A percentile compares a stretch with the other conserved stretches of the same genome.
phyloP scores from a whole-genome alignment of 2,113 vertebrate genomes.

The Myiozetetes cayanensis region DNA sequence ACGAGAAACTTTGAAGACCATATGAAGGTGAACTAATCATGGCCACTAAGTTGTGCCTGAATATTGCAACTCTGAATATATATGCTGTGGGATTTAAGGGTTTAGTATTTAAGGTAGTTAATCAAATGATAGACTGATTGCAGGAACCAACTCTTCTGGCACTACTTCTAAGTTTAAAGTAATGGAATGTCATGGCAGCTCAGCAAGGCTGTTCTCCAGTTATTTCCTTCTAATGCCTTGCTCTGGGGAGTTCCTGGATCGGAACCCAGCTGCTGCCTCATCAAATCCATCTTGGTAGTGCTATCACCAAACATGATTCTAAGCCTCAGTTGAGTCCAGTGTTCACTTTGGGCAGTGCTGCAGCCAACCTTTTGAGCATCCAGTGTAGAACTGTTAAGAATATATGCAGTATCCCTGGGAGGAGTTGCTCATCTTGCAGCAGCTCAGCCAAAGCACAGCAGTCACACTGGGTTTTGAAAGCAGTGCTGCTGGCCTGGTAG shows the following conservation, averaged over 20 bases:
- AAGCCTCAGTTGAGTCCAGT: accelerated
- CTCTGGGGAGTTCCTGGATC: neutral
- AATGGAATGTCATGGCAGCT: neutral
- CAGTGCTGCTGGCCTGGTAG: neutral
- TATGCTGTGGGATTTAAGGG: neutral
- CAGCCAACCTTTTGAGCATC: accelerated
- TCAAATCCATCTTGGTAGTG: neutral
- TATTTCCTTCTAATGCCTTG: neutral
- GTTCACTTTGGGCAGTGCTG: neutral
- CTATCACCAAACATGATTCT: neutral
- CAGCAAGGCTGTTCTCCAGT: neutral
- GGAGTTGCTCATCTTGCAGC: neutral
- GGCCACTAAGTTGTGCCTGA: neutral
- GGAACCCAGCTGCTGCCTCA: neutral
- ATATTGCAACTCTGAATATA: neutral
- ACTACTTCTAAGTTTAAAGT: neutral
- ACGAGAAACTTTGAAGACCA: neutral
- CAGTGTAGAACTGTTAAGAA: neutral
- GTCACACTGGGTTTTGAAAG: neutral
- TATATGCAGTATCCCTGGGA: accelerated
- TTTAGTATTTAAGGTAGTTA: neutral
- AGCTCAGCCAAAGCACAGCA: neutral
- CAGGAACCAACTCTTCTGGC: neutral
- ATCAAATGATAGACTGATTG: neutral
- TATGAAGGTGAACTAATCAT: neutral